A percentile compares a stretch with the other conserved stretches of the same genome.
phyloP scores from a whole-genome alignment of 2,888 invertebrate species.

The Cephus spinipes region DNA sequence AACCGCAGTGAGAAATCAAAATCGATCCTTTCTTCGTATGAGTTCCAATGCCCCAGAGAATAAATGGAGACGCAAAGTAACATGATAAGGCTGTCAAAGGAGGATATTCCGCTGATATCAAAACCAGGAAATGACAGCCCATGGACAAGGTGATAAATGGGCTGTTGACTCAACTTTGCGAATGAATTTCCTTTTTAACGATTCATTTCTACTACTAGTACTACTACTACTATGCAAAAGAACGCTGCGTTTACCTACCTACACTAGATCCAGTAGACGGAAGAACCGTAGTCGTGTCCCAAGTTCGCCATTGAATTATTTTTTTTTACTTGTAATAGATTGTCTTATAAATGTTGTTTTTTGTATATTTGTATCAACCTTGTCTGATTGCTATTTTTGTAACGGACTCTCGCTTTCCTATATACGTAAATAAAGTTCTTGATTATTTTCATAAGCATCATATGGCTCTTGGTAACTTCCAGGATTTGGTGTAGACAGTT shows the following conservation, averaged over 20 bases:
- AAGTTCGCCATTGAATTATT: background rate
- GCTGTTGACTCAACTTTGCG: slow-evolving; percentile 12
- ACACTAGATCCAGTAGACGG: background rate
- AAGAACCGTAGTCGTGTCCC: background rate
- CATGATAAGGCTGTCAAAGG: slow-evolving; percentile 71
- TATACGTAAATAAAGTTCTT: background rate
- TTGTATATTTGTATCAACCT: background rate
- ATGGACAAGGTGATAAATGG: slow-evolving; percentile 71
- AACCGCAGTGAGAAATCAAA: background rate
- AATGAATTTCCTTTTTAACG: slow-evolving; percentile 1
- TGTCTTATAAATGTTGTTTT: background rate
- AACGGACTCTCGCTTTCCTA: background rate
- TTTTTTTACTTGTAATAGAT: background rate
- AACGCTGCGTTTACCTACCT: background rate
- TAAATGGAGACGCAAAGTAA: slow-evolving; percentile 67
- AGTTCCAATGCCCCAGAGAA: slow-evolving; percentile 28
- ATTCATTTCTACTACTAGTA: background rate
- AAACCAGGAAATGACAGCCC: slow-evolving; percentile 73
- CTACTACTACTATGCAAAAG: background rate
- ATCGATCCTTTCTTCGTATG: slow-evolving; percentile 6
- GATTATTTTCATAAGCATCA: background rate
- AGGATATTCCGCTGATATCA: slow-evolving; percentile 78
- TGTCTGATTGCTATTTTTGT: background rate
- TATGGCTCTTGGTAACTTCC: background rate
- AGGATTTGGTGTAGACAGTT: background rate